Evolutionary conservation across 1,140 invertebrate genomes (phyloP), one percentile per base, ranked within the genome.

Genomic region (Amphibalanus amphitrite): DNA sequence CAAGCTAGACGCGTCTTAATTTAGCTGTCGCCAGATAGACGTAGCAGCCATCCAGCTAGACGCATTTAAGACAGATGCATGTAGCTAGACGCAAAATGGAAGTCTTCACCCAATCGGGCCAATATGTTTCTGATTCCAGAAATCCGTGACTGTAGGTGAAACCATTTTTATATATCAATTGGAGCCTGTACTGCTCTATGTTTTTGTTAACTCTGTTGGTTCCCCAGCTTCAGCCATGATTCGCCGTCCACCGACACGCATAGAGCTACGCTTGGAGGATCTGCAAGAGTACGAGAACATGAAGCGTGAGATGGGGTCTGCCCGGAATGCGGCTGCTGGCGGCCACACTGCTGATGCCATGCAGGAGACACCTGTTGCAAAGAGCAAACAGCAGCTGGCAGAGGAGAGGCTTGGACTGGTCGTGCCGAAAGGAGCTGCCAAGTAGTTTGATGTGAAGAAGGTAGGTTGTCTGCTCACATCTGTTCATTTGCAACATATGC

Each of bases 201-300:
- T n/a, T n/a, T n/a, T n/a, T n/a, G n/a, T n/a, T n/a, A n/a, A n/a
- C n/a, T n/a, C n/a, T n/a, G n/a, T n/a, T n/a, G n/a, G n/a, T n/a
- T n/a, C n/a, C n/a, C n/a, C n/a, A 38, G 33, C 33, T 38, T n/a
- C n/a, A 67, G 76, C 25, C 77, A 91, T 91, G 89, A 87, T 90
- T 78, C 82, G 89, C 73, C 82, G 89, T 71, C 87, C 86, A 69
- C 86, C 89, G 70, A 91, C 89, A 25, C 85, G 88, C 76, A 87
- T 91, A 74, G 88, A 88, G 74, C 80, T 90, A 74, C 89, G 89
- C 78, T 79, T 90, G 26, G 87, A 90, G 33, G 89, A 91, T 80
- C 80, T 91, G 30, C 82, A 85, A 75, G 89, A 91, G 77, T 90
- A 88, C 77, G 87, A 89, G 30, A 70, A 47, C 25, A 72, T 78